Conservation (phyloP, 1,140 invertebrate genomes). For the Leptinotarsa lineolata region DNA sequence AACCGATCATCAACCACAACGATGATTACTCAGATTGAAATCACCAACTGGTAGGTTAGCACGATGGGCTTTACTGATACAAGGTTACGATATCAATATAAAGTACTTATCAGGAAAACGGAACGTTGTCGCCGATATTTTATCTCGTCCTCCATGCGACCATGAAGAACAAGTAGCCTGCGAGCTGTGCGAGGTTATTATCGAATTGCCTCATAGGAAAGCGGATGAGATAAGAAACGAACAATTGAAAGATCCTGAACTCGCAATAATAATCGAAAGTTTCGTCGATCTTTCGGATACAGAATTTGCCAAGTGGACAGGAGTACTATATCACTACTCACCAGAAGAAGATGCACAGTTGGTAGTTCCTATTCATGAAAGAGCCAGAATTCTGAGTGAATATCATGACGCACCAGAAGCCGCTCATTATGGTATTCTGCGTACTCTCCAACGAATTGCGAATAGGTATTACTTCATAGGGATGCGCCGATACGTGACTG, state of each 20-base stretch:
- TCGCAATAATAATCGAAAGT: constrained; percentile 35
- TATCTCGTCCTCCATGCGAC: constrained; percentile 5
- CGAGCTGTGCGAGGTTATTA: neutral
- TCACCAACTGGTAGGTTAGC: constrained; percentile 46
- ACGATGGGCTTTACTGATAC: constrained; percentile 26
- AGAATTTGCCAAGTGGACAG: constrained; percentile 43
- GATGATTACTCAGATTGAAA: constrained; percentile 42
- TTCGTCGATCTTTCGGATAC: constrained; percentile 30
- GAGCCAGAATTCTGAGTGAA: constrained; percentile 12
- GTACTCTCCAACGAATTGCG: constrained; percentile 39
- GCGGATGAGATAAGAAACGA: constrained; percentile 33
- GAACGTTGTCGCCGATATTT: constrained; percentile 37
- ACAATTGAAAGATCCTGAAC: neutral
- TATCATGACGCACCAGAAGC: constrained; percentile 22
- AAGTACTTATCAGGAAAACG: constrained; percentile 36
- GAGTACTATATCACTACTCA: constrained; percentile 48
- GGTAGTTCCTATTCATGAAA: constrained; percentile 30
- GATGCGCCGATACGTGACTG: constrained; percentile 44
- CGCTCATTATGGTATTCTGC: constrained; percentile 29
- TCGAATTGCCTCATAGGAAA: constrained; percentile 29
- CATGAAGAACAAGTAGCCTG: constrained; percentile 18
- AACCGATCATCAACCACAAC: constrained; percentile 44
- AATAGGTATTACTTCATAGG: constrained; percentile 47
- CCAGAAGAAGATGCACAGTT: constrained; percentile 43
- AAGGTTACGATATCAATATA: constrained; percentile 34